These are phyloP conservation scores for Drosophila longiperda DNA, from an alignment of 2,888 invertebrate species.

Conservation along the genomic window DNA sequence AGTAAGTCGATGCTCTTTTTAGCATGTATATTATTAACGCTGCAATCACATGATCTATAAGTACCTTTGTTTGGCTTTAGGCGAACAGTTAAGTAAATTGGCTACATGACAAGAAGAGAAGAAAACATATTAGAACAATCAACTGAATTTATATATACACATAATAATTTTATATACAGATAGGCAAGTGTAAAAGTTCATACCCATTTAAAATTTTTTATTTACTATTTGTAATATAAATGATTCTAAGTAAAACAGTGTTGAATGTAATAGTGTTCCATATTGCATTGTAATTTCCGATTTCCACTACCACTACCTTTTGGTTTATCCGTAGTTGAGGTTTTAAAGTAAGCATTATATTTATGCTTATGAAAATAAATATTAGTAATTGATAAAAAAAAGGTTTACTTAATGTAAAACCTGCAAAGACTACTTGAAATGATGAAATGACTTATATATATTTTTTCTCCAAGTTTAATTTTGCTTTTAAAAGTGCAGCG, in stretches of 20 bases:
- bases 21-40: conserved; percentile 60
- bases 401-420: background rate
- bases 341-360: background rate
- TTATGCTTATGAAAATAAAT: background rate
- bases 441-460: background rate
- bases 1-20: conserved; percentile 70
- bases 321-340: background rate
- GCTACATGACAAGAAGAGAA: conserved; percentile 70
- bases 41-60: conserved; percentile 81
- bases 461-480: background rate
- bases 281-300: background rate
- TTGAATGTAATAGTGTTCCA: background rate
- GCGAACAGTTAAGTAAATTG: conserved; percentile 82
- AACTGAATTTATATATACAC: conserved; percentile 7
- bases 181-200: background rate
- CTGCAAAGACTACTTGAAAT: background rate
- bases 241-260: background rate
- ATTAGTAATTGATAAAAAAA: background rate
- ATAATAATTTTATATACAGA: conserved; percentile 4
- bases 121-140: conserved; percentile 38
- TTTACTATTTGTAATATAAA: background rate
- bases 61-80: conserved; percentile 82
- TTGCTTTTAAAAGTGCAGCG: background rate
- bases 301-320: background rate
- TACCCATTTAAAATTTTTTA: background rate